These are phyloP conservation scores for Drosophila sp. DNA, from an alignment of 1,140 invertebrate species.

Conservation along the genomic window DNA sequence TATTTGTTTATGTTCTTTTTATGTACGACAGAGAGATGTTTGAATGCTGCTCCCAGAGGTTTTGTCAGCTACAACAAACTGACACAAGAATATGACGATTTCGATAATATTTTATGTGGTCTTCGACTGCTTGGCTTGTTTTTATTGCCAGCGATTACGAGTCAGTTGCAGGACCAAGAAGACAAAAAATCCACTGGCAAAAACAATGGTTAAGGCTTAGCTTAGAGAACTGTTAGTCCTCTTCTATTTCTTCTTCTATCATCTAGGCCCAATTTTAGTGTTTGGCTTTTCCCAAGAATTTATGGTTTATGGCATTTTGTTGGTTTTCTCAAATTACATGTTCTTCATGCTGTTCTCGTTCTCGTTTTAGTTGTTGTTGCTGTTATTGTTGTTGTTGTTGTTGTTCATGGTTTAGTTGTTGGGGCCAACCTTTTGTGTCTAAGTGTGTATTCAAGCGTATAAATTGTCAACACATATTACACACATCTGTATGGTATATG, in stretches of 20 bases:
- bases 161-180: conserved; percentile 38
- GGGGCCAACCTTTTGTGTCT: conserved; percentile 72
- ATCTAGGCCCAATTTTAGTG: conserved; percentile 62
- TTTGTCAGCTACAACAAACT: conserved; percentile 32
- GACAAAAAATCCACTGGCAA: conserved; percentile 56
- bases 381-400: conserved; percentile 14
- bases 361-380: conserved; percentile 6
- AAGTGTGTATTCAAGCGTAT: conserved; percentile 53
- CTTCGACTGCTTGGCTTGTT: conserved; percentile 44
- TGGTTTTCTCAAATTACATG: conserved; percentile 79
- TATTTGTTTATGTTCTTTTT: conserved; percentile 69
- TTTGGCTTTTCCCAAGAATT: conserved; percentile 60
- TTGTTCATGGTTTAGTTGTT: conserved; percentile 14
- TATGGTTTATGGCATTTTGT: conserved; percentile 75
- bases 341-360: conserved; percentile 30
- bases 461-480: conserved; percentile 75
- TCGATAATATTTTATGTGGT: conserved; percentile 79
- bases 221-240: conserved; percentile 25
- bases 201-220: conserved; percentile 36
- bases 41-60: background rate
- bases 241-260: conserved; percentile 2
- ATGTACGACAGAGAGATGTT: conserved; percentile 36
- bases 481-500: conserved; percentile 33
- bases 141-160: conserved; percentile 74
- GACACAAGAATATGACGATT: conserved; percentile 51